Base-by-base conservation (phyloP, 2,888 invertebrate genomes). In the Stenichneumon culpator region DNA sequence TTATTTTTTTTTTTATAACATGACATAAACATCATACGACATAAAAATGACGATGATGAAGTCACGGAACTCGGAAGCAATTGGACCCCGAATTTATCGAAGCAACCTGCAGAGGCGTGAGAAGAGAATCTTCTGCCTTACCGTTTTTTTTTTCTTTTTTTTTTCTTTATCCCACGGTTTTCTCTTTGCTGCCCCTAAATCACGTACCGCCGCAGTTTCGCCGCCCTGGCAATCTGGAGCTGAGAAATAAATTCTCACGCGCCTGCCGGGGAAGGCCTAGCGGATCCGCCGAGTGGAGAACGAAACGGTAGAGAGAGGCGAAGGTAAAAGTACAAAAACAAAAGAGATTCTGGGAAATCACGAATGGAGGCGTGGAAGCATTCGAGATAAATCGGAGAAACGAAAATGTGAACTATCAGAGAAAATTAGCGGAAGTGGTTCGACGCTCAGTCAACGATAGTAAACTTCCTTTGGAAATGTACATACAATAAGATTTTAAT, bases 221-320 rank as follows among this genome's bases (percentile, higher is more conserved):
- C 84, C 89, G 86, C 87, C 88, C 87, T 70, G 50, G 65, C 89
- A 86, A 89, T 89, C 88, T 65, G 60, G 69, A 63, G 69, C 69
- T 50, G 57, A 19, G 86, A 86, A 86, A 89, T 89, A 89, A 89
- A 89, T 89, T 87, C 65, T 60, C 60, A 63, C 72, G 79, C 50
- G 54, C 54, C 19, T 50, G 50, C 63, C 52, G 52, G 44, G 75
- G 70, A n/a, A 69, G 75, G 78, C 63, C 82, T 67, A 77, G 54
- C 19, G 52, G 52, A 52, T 6, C 19, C 19, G 52, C 19, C n/a
- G 19, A 52, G 52, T 52, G 11, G 57, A 44, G 22, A 54, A 54
- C 11, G 54, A 36, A 6, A 72, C 36, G 9, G 68, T 14, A 47
- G 68, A 39, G 14, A 39, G 9, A 3, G 0, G 22, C 36, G 11